Percentiles rank a stretch among this genome's conserved stretches.
These are phyloP conservation scores for Euleptes europaea DNA, from an alignment of 2,113 vertebrate species.

Conservation along the genomic window DNA sequence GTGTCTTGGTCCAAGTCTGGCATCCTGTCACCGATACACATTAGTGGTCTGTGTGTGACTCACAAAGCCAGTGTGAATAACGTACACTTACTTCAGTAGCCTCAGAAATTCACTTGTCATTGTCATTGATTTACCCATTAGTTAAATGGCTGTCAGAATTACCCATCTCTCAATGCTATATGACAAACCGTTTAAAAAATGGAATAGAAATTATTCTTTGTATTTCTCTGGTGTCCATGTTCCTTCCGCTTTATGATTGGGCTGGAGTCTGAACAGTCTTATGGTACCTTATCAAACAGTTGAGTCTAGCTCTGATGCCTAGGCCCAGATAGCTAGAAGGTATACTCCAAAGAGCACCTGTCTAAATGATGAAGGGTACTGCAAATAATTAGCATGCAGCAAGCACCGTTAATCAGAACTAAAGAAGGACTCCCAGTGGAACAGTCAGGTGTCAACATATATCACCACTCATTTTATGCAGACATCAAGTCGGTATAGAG, in stretches of 20 bases:
- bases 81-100: not conserved
- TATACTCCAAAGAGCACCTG: constrained; percentile 14
- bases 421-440: constrained; percentile 40
- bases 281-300: not conserved
- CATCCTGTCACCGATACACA: not conserved
- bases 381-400: constrained; percentile 39
- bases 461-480: constrained; percentile 47
- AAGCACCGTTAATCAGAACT: constrained; percentile 50
- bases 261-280: not conserved
- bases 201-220: not conserved
- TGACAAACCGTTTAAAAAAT: not conserved
- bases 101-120: not conserved
- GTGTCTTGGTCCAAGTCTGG: not conserved
- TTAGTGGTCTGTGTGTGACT: too few species aligned
- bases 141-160: not conserved
- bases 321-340: not conserved
- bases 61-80: not conserved
- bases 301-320: not conserved
- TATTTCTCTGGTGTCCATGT: not conserved
- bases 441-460: constrained; percentile 53
- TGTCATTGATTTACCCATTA: not conserved
- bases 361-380: constrained; percentile 23
- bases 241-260: not conserved
- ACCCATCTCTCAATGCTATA: not conserved
- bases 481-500: not conserved